Evolutionary conservation across 1,140 invertebrate genomes (phyloP).

Genomic region (Artemia franciscana): DNA sequence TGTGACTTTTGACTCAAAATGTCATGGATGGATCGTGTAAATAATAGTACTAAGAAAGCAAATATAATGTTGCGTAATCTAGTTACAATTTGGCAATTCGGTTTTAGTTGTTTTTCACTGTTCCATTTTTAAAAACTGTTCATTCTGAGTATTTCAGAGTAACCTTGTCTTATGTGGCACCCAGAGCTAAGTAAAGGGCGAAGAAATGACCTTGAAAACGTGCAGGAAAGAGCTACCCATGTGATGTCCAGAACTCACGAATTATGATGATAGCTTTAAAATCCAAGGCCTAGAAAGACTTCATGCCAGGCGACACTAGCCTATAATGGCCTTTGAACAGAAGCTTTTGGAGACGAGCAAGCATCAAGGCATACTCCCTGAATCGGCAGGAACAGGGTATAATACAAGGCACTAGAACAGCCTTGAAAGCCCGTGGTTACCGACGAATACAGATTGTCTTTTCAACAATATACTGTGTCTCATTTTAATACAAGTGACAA

Average conservation of each 20-base stretch:
- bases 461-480: too few relatives aligned
- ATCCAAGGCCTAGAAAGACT: neutral
- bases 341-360: too few relatives aligned
- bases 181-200: neutral
- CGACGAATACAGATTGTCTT: too few relatives aligned
- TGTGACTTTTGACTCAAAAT: too few relatives aligned
- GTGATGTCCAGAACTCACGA: neutral
- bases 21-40: neutral
- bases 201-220: neutral
- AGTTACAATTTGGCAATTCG: neutral
- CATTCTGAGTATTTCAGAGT: neutral
- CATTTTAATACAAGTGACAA: too few relatives aligned
- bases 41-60: neutral
- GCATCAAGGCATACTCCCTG: too few relatives aligned
- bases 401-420: too few relatives aligned
- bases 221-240: too few relatives aligned
- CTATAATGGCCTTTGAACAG: too few relatives aligned
- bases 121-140: neutral
- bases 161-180: neutral
- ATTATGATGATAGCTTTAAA: neutral
- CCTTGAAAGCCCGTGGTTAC: too few relatives aligned
- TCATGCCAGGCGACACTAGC: too few relatives aligned
- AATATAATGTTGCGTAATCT: neutral
- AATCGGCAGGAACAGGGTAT: too few relatives aligned
- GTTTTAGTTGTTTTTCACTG: neutral